phyloP scores from a whole-genome alignment of 30 jellyfish, hydroid and myxozoan species.

The Hydractinia echinata region DNA sequence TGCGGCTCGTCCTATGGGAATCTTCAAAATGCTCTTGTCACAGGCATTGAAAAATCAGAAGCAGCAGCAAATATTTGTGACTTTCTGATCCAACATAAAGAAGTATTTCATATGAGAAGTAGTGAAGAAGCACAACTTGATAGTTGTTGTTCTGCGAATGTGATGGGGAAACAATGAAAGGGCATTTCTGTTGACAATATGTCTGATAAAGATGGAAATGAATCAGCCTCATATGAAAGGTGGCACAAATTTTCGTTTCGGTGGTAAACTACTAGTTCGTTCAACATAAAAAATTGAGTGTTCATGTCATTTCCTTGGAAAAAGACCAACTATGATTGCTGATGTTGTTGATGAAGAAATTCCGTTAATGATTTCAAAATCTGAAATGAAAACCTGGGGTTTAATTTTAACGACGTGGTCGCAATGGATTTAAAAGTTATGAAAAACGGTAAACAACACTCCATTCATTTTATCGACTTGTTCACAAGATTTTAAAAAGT shows the following conservation, averaged over 20 bases:
- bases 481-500: slow-evolving; percentile 17
- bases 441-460: slow-evolving; percentile 5
- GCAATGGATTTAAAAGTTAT: slow-evolving; percentile 32
- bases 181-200: slow-evolving; percentile 29
- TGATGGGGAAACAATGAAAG: slow-evolving; percentile 29
- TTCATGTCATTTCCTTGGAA: not conserved
- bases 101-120: slow-evolving; percentile 21
- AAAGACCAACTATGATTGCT: slow-evolving; percentile 33
- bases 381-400: slow-evolving; percentile 26
- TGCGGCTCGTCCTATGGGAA: slow-evolving; percentile 24
- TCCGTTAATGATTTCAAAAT: slow-evolving; percentile 21
- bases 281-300: not conserved
- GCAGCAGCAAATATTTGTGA: not conserved
- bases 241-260: slow-evolving; percentile 23
- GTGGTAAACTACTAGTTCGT: slow-evolving; percentile 22
- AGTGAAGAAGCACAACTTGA: slow-evolving; percentile 26
- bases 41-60: slow-evolving; percentile 18
- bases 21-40: not conserved
- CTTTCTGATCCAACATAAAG: slow-evolving; percentile 2
- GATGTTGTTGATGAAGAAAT: slow-evolving; percentile 17
- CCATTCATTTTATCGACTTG: slow-evolving; percentile 2
- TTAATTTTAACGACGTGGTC: not conserved
- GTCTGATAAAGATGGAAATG: slow-evolving; percentile 20
- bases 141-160: slow-evolving; percentile 7
- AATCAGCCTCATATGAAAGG: slow-evolving; percentile 7